phyloP scores from a whole-genome alignment of 1,140 invertebrate species.

The Ectropis grisescens region DNA sequence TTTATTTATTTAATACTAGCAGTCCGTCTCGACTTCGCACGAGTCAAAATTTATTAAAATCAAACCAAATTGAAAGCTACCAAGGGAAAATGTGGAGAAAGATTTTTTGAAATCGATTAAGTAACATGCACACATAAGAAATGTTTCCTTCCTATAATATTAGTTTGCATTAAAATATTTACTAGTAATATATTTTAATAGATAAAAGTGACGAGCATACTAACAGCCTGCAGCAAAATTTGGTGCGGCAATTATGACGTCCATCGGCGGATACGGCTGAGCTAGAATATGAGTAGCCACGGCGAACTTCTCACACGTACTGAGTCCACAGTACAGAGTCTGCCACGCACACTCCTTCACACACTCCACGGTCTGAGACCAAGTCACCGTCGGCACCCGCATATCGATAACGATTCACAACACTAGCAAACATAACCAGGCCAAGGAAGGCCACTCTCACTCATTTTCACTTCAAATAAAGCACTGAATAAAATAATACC shows the following conservation, averaged over 20 bases:
- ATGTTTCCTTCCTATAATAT: too few species aligned
- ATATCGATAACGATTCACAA: slow-evolving; percentile 32
- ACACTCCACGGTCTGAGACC: slow-evolving; percentile 31
- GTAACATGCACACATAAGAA: too few species aligned
- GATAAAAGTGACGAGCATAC: too few species aligned
- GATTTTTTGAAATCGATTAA: too few species aligned
- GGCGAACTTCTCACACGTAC: slow-evolving; percentile 32
- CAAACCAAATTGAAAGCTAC: too few species aligned
- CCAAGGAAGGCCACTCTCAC: not conserved
- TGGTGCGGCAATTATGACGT: slow-evolving; percentile 46
- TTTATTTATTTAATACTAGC: too few species aligned
- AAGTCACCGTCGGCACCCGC: slow-evolving; percentile 31
- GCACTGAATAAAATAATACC: slow-evolving; percentile 5
- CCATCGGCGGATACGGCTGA: slow-evolving; percentile 37
- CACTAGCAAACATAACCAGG: slow-evolving; percentile 11
- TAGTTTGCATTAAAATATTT: too few species aligned
- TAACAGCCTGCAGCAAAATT: slow-evolving; percentile 33
- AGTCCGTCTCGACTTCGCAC: too few species aligned
- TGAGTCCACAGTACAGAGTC: slow-evolving; percentile 31
- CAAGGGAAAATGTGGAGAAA: too few species aligned
- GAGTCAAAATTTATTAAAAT: too few species aligned
- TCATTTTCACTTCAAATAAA: slow-evolving; percentile 8
- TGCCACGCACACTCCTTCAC: slow-evolving; percentile 35
- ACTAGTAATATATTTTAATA: too few species aligned
- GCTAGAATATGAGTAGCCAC: slow-evolving; percentile 29